These are phyloP conservation scores for Cryptops parisi DNA, from an alignment of 2,888 invertebrate genomes.

Conservation along the genomic window DNA sequence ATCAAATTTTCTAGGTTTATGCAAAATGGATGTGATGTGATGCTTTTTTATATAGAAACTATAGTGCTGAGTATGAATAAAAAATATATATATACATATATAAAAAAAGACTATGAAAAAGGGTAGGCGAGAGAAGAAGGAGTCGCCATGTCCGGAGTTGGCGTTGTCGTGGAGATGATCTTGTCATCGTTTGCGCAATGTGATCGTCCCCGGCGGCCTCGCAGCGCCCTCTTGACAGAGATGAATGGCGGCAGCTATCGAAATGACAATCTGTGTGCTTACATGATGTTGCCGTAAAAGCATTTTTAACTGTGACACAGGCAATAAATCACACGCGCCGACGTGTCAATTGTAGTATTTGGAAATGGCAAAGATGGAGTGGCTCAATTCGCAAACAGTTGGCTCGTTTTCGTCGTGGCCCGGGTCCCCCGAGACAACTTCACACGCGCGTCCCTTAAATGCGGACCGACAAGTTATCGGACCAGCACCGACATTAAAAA, in stretches of 20 bases:
- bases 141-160: background rate
- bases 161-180: slow-evolving; percentile 4
- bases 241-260: slow-evolving; percentile 14
- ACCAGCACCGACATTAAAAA: no score
- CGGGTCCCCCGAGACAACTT: no score
- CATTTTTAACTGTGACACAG: slow-evolving; percentile 12
- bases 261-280: slow-evolving; percentile 13
- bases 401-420: no score
- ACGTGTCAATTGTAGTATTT: slow-evolving; percentile 1
- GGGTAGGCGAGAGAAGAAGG: no score
- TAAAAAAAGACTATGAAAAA: no score
- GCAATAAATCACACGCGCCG: slow-evolving; percentile 12
- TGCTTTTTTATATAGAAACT: no score
- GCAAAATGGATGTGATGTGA: no score
- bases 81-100: no score
- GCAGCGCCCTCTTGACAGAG: slow-evolving; percentile 8
- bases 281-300: slow-evolving; percentile 13
- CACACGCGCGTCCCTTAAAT: no score
- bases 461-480: no score
- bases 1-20: no score
- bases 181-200: slow-evolving; percentile 9
- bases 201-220: slow-evolving; percentile 4
- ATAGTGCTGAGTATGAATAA: no score
- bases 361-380: background rate
- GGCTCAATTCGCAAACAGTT: background rate